Base-by-base conservation (phyloP, 2,888 invertebrate genomes). In the Megalurothrips usitatus region DNA sequence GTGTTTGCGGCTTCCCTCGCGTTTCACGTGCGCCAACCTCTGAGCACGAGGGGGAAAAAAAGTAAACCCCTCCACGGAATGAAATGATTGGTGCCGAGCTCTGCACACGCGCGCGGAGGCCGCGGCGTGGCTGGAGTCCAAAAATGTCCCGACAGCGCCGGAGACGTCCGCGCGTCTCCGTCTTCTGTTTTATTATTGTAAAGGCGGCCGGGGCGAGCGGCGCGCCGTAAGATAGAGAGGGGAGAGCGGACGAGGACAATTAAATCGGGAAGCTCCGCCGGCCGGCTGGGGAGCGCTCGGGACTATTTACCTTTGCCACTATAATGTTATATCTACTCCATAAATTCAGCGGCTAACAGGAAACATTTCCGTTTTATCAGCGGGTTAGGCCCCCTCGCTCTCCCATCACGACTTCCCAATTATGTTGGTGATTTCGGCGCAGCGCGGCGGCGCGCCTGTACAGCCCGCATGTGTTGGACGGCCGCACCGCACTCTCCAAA, bases 321-420 rank as follows among this genome's bases (percentile, higher is more conserved):
- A 58, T 58, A 43, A 43, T 58, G 17, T 75, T 75, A 23, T 23
- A 75, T 75, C 68, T 26, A 26, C 26, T 12, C 26, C 68, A 75
- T 75, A 75, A 75, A 75, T 75, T 75, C 23, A 26, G 26, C 6
- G 12, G 68, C 23, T 26, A 75, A 75, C 68, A 75, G 68, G 68
- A 75, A 75, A 75, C 68, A 23, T 75, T 75, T 75, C 68, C 68
- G 68, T 26, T 58, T 58, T 58, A 58, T 58, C 58, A 58, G 58
- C 58, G 58, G 68, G 68, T n/a, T 14, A n/a, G 58, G 58, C 58
- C 58, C 58, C 68, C 68, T 68, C 9, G 23, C 23, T 23, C 68
- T 23, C 68, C 68, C 68, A 68, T 75, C 68, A 75, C 68, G 68
- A 75, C 12, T 26, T 26, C 68, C 68, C 68, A 75, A 75, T 75